A percentile compares a stretch with the other conserved stretches of the same genome.
These are phyloP conservation scores for Diarsia rubi DNA, from an alignment of 2,888 invertebrate genomes.

Conservation along the genomic window DNA sequence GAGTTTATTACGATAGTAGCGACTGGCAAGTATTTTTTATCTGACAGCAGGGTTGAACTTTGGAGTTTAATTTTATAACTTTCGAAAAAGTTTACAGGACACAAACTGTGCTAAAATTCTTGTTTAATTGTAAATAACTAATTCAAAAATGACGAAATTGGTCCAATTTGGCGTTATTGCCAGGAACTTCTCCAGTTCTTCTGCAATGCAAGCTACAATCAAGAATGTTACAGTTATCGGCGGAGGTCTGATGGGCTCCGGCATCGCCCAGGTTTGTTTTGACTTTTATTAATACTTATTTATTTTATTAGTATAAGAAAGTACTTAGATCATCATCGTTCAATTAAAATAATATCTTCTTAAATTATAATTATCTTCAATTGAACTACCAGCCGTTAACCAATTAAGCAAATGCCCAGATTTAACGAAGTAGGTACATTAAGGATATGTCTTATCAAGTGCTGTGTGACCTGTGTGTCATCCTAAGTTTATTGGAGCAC, in stretches of 20 bases:
- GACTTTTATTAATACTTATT: background rate
- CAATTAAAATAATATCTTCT: no score
- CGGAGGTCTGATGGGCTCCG: conserved; percentile 97
- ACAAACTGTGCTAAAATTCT: conserved; percentile 47
- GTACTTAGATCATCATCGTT: background rate
- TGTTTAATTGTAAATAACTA: conserved; percentile 27
- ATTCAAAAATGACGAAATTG: conserved; percentile 73
- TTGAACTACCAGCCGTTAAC: no score
- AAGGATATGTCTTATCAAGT: background rate
- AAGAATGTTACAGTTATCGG: conserved; percentile 96
- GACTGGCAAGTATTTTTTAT: conserved; percentile 35
- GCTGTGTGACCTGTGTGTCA: background rate
- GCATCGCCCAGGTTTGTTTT: conserved; percentile 95
- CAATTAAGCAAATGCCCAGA: background rate
- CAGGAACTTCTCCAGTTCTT: conserved; percentile 84
- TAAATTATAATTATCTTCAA: background rate
- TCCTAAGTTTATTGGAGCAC: background rate
- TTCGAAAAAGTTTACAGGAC: conserved; percentile 53
- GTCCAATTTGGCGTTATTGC: conserved; percentile 81
- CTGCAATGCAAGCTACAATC: conserved; percentile 89
- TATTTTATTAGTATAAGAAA: background rate
- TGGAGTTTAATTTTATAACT: conserved; percentile 65
- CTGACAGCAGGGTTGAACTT: conserved; percentile 65
- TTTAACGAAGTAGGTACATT: background rate
- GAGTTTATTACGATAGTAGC: conserved; percentile 19